Evolutionary conservation across 2,113 vertebrate genomes (phyloP).

Genomic region (Hymenochirus boettgeri): DNA sequence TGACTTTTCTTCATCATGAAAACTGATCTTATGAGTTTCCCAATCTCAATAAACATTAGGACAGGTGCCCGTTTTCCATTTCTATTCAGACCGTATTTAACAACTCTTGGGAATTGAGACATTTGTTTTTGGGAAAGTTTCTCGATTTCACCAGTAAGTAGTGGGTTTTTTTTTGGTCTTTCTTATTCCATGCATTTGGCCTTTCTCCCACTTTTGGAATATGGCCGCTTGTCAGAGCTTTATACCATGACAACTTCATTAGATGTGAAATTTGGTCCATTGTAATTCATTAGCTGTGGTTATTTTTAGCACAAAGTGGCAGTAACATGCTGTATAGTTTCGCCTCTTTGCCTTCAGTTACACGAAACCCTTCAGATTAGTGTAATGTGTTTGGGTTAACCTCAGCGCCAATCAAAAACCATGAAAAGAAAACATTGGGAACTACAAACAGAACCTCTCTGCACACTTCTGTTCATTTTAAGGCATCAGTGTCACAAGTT

Average conservation of each 20-base stretch:
- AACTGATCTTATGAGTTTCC: constrained; percentile 40
- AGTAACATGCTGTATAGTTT: constrained; percentile 18
- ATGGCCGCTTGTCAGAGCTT: constrained; percentile 21
- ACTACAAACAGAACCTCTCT: constrained; percentile 1
- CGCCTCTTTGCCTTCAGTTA: constrained; percentile 20
- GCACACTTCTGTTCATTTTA: background rate
- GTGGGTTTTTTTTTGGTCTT: constrained; percentile 1
- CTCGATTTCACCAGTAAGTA: constrained; percentile 27
- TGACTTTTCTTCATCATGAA: constrained; percentile 42
- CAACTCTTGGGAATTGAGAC: constrained; percentile 27
- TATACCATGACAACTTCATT: constrained; percentile 35
- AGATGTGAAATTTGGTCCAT: constrained; percentile 26
- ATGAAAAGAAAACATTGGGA: constrained; percentile 6
- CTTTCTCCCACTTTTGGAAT: constrained; percentile 10
- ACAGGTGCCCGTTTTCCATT: constrained; percentile 42
- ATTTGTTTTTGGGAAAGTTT: constrained; percentile 38
- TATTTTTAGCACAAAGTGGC: constrained; percentile 26
- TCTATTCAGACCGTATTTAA: constrained; percentile 38
- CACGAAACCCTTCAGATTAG: background rate
- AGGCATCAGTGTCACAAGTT: background rate
- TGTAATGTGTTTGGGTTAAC: constrained; percentile 39
- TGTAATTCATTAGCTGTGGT: constrained; percentile 30
- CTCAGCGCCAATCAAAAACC: constrained; percentile 18
- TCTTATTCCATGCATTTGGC: constrained; percentile 10
- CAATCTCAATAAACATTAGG: constrained; percentile 43